Base-by-base conservation (phyloP, 2,113 vertebrate genomes). In the Salvelinus sp. region DNA sequence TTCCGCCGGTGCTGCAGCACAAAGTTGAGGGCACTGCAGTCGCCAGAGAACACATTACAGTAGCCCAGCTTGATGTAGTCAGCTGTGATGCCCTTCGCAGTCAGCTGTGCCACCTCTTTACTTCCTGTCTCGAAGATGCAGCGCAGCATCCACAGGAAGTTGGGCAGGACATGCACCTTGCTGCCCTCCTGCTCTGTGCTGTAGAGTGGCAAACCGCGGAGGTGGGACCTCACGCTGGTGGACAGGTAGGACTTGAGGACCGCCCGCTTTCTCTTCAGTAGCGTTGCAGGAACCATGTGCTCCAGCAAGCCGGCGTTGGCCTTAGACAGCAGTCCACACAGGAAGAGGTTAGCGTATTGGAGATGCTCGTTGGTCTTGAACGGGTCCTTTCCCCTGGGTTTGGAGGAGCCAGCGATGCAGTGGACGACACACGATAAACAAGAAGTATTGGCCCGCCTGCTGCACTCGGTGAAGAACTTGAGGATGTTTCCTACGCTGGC, bases 61-160 rank as follows among this genome's bases (percentile, higher is more conserved):
- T 95, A 96, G 0, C 95, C 92, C 58, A 99, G 91, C 82, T 97
- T 98, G 87, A 99, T 91, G 70, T 95, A 93, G 83, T 92, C 83
- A 0, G 96, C 95, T 0, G 89, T 94, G 88, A 99, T 94, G 83
- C 91, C 90, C 62, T 85, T 92, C 0, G 95, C 96, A 0, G 96
- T 95, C 78, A 94, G 77, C 73, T 87, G 91, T 38, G 95, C 95
- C 14, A 96, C 95, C 20, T 94, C 90, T 72, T 94, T 92, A 0
- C 91, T 97, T 84, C 96, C 94, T 0, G 93, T 96, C 91, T 99
- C 97, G 0, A 95, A 96, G 83, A 99, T 95, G 88, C 96, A 98
- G 77, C 97, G 91, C 80, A 97, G 80, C 90, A 97, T 96, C 97
- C 97, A 99, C 72, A 99, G 76, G 76, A 99, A 98, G 76, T 96